Evolutionary conservation across 2,113 vertebrate species (phyloP).

Genomic region (Dicentrarchus labrax): DNA sequence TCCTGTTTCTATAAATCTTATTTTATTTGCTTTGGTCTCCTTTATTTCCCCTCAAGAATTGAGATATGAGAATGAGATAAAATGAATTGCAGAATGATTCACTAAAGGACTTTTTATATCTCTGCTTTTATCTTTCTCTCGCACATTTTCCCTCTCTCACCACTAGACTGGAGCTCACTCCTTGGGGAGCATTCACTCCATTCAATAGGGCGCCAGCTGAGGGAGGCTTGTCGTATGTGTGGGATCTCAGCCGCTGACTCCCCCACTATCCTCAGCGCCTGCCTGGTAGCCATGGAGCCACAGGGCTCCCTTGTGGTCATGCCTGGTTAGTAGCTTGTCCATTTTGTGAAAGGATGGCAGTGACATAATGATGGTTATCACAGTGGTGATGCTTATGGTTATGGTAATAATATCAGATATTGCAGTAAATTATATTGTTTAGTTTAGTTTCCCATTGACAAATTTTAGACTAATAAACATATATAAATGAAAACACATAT

Average conservation of each 20-base stretch:
- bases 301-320: conserved; percentile 97
- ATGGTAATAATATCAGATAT: not conserved
- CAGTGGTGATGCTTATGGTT: not conserved
- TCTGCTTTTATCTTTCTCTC: conserved; percentile 36
- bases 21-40: not conserved
- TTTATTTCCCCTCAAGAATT: not conserved
- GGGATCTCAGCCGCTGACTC: conserved; percentile 95
- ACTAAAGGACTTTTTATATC: not conserved
- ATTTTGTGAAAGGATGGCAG: not conserved
- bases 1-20: not conserved
- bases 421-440: not conserved
- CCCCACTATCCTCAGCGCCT: conserved; percentile 96
- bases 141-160: not conserved
- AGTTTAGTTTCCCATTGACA: not conserved
- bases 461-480: not conserved
- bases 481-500: not conserved
- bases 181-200: conserved; percentile 97
- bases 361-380: not conserved
- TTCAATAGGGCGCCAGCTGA: conserved; percentile 94
- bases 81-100: not conserved
- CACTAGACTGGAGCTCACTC: conserved; percentile 95
- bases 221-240: conserved; percentile 95
- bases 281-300: conserved; percentile 98
- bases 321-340: conserved; percentile 88
- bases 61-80: not conserved